Percentiles rank a stretch among this genome's conserved stretches.
phyloP scores from a whole-genome alignment of 2,888 invertebrate species.

The Nephrotoma flavescens region DNA sequence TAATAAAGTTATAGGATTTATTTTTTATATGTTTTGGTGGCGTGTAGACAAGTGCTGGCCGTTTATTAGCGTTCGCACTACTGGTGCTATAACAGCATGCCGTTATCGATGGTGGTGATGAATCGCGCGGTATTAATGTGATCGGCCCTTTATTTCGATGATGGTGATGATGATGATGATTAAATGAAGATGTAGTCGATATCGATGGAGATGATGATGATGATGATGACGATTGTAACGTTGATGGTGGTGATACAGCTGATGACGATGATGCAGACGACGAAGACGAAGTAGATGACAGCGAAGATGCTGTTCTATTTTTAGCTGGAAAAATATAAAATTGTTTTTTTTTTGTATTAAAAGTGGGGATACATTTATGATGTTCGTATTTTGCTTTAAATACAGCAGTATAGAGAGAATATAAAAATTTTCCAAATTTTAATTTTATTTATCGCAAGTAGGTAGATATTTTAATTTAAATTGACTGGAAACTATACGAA shows the following conservation, averaged over 20 bases:
- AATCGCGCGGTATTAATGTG: neutral
- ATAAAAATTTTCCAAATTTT: neutral
- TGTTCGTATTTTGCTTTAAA: neutral
- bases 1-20: neutral
- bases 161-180: constrained; percentile 5
- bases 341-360: neutral
- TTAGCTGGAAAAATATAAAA: constrained; percentile 13
- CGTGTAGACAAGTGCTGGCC: neutral
- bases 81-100: neutral
- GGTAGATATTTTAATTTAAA: neutral
- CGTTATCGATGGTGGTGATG: neutral
- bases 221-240: neutral
- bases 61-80: neutral
- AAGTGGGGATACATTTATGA: constrained; percentile 1
- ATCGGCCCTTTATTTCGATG: neutral
- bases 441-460: neutral
- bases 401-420: neutral
- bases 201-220: constrained; percentile 10
- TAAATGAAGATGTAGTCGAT: constrained; percentile 9
- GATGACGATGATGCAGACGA: constrained; percentile 6
- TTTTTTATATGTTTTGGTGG: constrained; percentile 1
- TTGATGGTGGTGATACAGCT: neutral
- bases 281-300: constrained; percentile 10
- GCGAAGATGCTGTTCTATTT: constrained; percentile 15
- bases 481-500: neutral